These are phyloP conservation scores for Euplexia lucipara DNA, from an alignment of 2,888 invertebrate species.

Conservation along the genomic window DNA sequence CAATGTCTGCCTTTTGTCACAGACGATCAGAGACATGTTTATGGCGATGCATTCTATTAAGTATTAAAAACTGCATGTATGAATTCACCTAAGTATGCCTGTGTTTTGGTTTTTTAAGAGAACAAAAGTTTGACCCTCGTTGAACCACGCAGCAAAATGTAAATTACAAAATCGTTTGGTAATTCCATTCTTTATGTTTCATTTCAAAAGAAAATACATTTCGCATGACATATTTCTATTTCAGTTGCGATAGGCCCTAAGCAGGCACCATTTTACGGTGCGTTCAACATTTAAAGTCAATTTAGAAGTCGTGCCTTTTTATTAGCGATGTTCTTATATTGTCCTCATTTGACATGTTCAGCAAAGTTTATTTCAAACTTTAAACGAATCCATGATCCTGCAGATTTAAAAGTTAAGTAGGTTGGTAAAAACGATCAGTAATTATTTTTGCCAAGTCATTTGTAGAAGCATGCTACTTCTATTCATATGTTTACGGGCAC, in stretches of 20 bases:
- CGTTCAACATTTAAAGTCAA: conserved; percentile 64
- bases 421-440: background rate
- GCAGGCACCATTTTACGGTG: conserved; percentile 63
- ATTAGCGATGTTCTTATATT: conserved; percentile 27
- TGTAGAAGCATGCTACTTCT: background rate
- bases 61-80: conserved; percentile 13
- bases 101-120: background rate
- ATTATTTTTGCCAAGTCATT: background rate
- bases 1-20: conserved; percentile 67
- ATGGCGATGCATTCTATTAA: conserved; percentile 40
- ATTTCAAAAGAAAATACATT: conserved; percentile 10
- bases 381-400: conserved; percentile 6
- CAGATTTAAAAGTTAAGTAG: background rate
- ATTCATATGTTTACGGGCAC: background rate
- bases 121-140: background rate
- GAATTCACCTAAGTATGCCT: background rate
- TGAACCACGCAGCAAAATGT: background rate
- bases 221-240: conserved; percentile 66
- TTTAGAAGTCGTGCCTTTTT: conserved; percentile 56
- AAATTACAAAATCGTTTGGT: background rate
- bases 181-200: background rate
- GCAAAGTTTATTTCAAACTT: conserved; percentile 9
- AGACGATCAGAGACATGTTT: conserved; percentile 43
- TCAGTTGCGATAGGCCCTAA: conserved; percentile 56
- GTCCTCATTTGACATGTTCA: conserved; percentile 8